Conservation (phyloP, 1,140 invertebrate species). For the Battus philenor region DNA sequence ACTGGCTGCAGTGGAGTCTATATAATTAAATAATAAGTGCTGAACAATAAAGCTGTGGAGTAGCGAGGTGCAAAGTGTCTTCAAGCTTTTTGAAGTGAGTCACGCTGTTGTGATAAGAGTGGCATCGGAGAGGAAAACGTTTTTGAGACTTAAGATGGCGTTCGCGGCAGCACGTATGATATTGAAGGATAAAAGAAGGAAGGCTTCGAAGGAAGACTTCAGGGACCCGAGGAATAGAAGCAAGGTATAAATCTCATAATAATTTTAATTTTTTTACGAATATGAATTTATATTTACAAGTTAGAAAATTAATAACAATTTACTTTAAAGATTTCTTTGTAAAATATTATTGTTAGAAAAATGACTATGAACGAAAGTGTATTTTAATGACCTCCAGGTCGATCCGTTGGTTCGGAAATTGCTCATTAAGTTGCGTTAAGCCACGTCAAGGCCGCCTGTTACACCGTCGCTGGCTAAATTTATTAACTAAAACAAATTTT, state of each 20-base stretch:
- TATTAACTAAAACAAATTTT: background rate
- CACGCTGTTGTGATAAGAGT: constrained; percentile 18
- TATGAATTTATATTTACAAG: no score
- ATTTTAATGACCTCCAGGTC: no score
- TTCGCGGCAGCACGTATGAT: constrained; percentile 90
- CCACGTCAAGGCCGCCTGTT: constrained; percentile 15
- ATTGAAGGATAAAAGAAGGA: constrained; percentile 85
- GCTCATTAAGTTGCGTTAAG: constrained; percentile 43
- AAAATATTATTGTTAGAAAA: background rate
- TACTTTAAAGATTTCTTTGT: no score
- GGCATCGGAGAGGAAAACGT: constrained; percentile 25
- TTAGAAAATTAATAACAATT: no score
- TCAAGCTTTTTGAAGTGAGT: constrained; percentile 19
- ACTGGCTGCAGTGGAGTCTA: background rate
- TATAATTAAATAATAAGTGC: constrained; percentile 14
- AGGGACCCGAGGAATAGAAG: constrained; percentile 82
- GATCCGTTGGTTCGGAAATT: constrained; percentile 50
- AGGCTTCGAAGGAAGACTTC: constrained; percentile 87
- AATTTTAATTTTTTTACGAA: no score
- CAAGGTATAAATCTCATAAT: no score
- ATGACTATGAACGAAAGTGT: background rate
- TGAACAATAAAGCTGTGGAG: constrained; percentile 11
- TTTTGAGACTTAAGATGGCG: constrained; percentile 78
- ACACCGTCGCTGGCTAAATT: constrained; percentile 22
- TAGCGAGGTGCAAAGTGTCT: constrained; percentile 20